Conservation (phyloP, 2,888 invertebrate species). For the Conus canariensis region DNA sequence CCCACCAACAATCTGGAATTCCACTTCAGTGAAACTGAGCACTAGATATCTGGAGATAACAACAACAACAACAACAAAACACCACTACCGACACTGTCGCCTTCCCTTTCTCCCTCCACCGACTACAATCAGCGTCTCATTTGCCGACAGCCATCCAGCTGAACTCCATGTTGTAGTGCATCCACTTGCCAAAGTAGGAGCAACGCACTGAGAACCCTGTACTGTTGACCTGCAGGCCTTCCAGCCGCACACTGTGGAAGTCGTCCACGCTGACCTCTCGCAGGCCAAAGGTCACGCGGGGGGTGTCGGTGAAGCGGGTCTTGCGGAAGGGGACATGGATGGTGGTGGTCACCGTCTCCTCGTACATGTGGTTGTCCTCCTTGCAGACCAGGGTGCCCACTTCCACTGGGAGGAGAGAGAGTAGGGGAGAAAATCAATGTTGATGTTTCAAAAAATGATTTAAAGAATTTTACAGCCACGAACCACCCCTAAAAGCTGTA, state of each 20-base stretch:
- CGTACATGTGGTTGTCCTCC: constrained; percentile 22
- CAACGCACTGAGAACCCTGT: constrained; percentile 31
- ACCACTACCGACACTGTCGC: no score
- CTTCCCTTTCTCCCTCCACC: no score
- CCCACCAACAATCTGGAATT: not conserved
- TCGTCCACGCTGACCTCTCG: constrained; percentile 13
- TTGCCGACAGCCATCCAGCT: constrained; percentile 40
- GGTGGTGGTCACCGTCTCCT: not conserved
- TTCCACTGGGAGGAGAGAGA: constrained; percentile 26
- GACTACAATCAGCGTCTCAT: not conserved
- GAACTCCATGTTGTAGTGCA: constrained; percentile 28
- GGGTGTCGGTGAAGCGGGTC: constrained; percentile 20
- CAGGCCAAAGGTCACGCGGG: constrained; percentile 31
- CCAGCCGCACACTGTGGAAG: constrained; percentile 28
- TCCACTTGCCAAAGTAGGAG: constrained; percentile 31
- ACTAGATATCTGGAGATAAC: not conserved
- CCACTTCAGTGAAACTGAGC: not conserved
- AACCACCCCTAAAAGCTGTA: no score
- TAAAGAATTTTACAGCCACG: not conserved
- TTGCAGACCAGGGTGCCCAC: constrained; percentile 30
- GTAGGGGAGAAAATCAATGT: not conserved
- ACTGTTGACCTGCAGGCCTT: constrained; percentile 22
- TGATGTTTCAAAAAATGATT: not conserved
- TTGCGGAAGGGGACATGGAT: constrained; percentile 32
- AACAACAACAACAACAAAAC: not conserved